A percentile compares a stretch with the other conserved stretches of the same genome.
phyloP scores from a whole-genome alignment of 2,797 vertebrate species.

The Alauda arvensis region DNA sequence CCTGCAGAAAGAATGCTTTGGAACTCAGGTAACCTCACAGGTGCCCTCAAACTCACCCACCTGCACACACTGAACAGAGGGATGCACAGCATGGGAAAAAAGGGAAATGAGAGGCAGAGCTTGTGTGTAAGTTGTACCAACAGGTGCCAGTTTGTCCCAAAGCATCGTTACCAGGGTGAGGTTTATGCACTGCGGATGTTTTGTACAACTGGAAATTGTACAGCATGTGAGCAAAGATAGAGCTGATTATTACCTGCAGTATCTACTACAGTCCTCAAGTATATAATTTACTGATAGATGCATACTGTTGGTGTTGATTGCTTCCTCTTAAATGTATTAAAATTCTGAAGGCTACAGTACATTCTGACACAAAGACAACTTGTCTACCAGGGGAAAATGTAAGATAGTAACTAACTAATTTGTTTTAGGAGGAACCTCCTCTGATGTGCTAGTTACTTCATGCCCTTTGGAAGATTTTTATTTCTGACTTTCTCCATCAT shows the following conservation, averaged over 20 bases:
- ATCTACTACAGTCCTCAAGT: constrained; percentile 47
- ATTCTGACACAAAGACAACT: constrained; percentile 62
- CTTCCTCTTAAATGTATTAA: constrained; percentile 45
- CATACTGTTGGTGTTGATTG: constrained; percentile 23
- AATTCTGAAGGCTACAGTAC: constrained; percentile 51
- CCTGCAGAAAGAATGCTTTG: constrained; percentile 8
- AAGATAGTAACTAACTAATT: constrained; percentile 24
- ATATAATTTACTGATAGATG: constrained; percentile 4
- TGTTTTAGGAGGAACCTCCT: neutral
- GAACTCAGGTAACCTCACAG: neutral
- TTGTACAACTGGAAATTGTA: constrained; percentile 17
- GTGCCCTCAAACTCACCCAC: constrained; percentile 23
- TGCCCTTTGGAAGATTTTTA: constrained; percentile 49
- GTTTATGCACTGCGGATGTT: neutral
- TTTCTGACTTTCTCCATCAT: constrained; percentile 3
- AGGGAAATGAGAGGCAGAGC: neutral
- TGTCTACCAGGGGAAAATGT: constrained; percentile 31
- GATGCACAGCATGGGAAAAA: neutral
- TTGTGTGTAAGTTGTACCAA: neutral
- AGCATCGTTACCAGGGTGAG: neutral
- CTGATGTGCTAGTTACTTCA: constrained; percentile 10
- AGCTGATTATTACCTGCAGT: constrained; percentile 35
- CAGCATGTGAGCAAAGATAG: constrained; percentile 22
- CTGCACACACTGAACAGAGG: neutral
- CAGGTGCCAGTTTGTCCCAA: neutral